Evolutionary conservation across 2,888 invertebrate genomes (phyloP), one percentile per base, ranked within the genome.

Genomic region (Hecatera dysodea): DNA sequence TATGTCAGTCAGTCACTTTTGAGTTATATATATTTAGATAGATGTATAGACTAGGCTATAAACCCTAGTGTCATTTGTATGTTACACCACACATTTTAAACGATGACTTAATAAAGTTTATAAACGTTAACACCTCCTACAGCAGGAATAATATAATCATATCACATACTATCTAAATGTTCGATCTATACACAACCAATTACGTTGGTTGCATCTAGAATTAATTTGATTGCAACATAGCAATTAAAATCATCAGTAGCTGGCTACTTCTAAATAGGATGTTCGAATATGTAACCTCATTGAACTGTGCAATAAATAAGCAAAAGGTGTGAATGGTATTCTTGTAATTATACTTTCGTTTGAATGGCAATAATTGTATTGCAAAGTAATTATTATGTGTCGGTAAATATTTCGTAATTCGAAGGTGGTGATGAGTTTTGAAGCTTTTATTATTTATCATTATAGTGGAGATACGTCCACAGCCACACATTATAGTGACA

Each of bases 151-250:
- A 71, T 66, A 60, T 33, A 57, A 82, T 59, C 61, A 46, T 53
- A 64, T 53, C 19, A 53, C 53, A n/a, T 57, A 6, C 57, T 64
- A 83, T 83, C 80, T 75, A 53, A 57, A 69, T 61, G 29, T 67
- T 62, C 50, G 24, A 81, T 83, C 80, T 71, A 11, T 36, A 62
- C 63, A 64, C 29, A 46, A 67, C 64, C 71, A 71, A 80, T 81
- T 67, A 80, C 50, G n/a, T 46, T 48, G 11, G 60, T 64, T 64
- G 63, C 62, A 64, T 71, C 36, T 64, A 50, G 33, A 71, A 64
- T 77, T 81, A 78, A 64, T 81, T 61, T 27, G 82, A 77, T 78
- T 77, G 70, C 81, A 66, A 66, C 59, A 70, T 19, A 59, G 36
- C 48, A 78, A 69, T 76, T 78, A 57, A 80, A 80, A 50, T 67